Evolutionary conservation across 1,140 invertebrate genomes (phyloP), one percentile per base, ranked within the genome.

Genomic region (Drosophila kohkoa): DNA sequence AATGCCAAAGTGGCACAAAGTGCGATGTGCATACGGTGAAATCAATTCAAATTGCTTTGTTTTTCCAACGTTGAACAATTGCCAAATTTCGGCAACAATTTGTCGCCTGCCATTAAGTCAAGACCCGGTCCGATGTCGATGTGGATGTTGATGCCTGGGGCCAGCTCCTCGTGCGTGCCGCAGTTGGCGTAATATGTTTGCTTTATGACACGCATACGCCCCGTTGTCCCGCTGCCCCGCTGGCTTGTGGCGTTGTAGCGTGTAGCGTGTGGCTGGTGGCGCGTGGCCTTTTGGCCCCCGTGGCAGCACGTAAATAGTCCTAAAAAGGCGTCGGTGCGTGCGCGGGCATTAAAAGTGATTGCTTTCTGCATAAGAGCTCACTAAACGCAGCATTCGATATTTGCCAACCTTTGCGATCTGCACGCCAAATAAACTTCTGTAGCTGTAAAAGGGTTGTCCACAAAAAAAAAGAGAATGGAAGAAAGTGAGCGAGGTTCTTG

Each of bases 151-250:
- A 13, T 11, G 55, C 38, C 38, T n/a, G 1, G 15, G 38, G 49
- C 38, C 8, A 20, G 54, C 32, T 63, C 63, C 41, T 28, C 15
- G n/a, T 62, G 43, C 51, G 54, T 55, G 67, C 62, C 49, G 41
- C 58, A 64, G 64, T 79, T 69, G 58, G 63, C 67, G 73, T 87
- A 74, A 83, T 83, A 85, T 81, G 80, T 88, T 88, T 85, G 72
- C 77, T 89, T 89, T 88, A 89, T 78, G 73, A 62, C 77, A 80
- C 81, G 74, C 65, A 85, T 87, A 89, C 81, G 85, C 82, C 54
- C 54, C 16, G 35, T 43, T 38, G 15, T 10, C 32, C 49, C 52
- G 38, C 0, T 38, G 15, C n/a, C 32, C 49, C 52, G 38, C 11
- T 41, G 38, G 38, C 11, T 41, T 3, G 8, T 41, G 38, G 38